Evolutionary conservation across 2,888 invertebrate genomes (phyloP), one percentile per base, ranked within the genome.

Genomic region (Phoenoteleia sp.): DNA sequence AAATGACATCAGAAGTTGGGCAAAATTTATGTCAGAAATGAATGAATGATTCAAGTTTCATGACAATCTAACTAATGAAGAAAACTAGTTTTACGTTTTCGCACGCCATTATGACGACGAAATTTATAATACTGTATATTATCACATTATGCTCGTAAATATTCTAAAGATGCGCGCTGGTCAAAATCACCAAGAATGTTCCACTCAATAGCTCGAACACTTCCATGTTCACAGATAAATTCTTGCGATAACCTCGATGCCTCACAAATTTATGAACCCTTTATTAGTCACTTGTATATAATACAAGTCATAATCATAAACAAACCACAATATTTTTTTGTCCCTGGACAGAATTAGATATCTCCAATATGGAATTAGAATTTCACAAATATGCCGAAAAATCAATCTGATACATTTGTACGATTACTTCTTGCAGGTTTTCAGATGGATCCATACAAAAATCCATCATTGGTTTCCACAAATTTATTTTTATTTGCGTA

Each of bases 221-320:
- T 84, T 80, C 84, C 80, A 84, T 84, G 80, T 84, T 80, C 74
- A 75, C 62, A 84, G 84, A 84, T 84, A 84, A 84, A 84, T 80
- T 84, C 80, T 49, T 54, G 83, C 67, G 83, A 83, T 83, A 83
- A 79, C 74, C 79, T 83, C 83, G 83, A 83, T 83, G 77, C 67
- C 72, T 83, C 83, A 83, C 72, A 83, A 83, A 83, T 83, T 83
- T 83, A 83, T 83, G 83, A 83, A 83, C 83, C 83, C 83, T 83
- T 83, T 83, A 83, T 79, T 83, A 83, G 77, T 83, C 83, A 75
- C 81, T 82, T 76, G 76, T 76, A 76, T 76, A 76, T 82, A 82
- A 83, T 64, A 79, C 79, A 58, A 83, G 74, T 83, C 83, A 83
- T 83, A 79, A 83, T 79, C 83, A 83, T 83, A 83, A 83, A 83